phyloP scores from a whole-genome alignment of 2,888 invertebrate species.

The Digitonthophagus gazella region DNA sequence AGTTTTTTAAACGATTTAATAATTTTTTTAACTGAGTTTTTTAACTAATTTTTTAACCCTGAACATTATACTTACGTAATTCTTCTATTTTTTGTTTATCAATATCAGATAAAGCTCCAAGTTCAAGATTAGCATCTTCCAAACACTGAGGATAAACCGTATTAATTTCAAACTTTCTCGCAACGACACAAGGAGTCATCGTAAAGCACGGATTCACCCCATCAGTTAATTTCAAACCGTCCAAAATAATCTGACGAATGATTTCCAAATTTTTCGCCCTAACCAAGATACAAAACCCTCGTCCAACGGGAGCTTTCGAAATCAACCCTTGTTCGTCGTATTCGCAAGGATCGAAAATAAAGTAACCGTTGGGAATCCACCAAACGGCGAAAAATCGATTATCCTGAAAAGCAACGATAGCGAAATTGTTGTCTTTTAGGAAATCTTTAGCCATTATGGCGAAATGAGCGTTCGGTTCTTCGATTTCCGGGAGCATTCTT shows the following conservation, averaged over 20 bases:
- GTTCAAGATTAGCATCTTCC: conserved; percentile 31
- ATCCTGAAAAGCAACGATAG: conserved; percentile 37
- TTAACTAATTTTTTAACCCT: too few species aligned
- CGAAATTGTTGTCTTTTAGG: conserved; percentile 38
- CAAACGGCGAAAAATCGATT: conserved; percentile 43
- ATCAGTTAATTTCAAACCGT: conserved; percentile 32
- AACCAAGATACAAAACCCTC: conserved; percentile 38
- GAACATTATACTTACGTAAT: conserved; percentile 4
- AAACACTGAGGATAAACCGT: conserved; percentile 34
- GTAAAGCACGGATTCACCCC: conserved; percentile 28
- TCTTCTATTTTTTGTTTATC: conserved; percentile 9
- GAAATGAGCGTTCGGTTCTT: conserved; percentile 27
- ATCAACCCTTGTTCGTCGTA: conserved; percentile 38
- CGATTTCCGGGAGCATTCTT: conserved; percentile 29
- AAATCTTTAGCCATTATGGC: conserved; percentile 37
- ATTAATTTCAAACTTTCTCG: conserved; percentile 39
- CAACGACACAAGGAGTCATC: conserved; percentile 36
- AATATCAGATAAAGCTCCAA: conserved; percentile 10
- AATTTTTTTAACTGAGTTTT: too few species aligned
- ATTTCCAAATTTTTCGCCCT: conserved; percentile 36
- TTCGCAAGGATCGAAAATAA: conserved; percentile 44
- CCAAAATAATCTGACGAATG: conserved; percentile 38
- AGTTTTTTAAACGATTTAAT: too few species aligned
- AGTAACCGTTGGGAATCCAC: conserved; percentile 36
- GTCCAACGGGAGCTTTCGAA: conserved; percentile 34